phyloP scores from a whole-genome alignment of 2,113 vertebrate species.

The Oreochromis niloticus region DNA sequence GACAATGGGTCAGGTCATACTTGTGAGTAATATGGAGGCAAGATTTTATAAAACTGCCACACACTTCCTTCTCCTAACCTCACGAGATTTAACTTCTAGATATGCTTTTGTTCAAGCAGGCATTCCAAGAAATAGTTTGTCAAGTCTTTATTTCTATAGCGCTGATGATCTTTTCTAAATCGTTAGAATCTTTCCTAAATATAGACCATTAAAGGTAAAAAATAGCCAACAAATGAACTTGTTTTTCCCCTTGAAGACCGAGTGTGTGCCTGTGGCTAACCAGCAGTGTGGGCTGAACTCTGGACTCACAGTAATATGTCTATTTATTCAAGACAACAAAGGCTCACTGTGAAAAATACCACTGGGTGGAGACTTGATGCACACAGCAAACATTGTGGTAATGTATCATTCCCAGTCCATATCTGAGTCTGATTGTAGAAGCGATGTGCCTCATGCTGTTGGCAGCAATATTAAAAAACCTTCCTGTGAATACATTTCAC shows the following conservation, averaged over 20 bases:
- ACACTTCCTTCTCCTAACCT: neutral
- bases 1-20: neutral
- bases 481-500: neutral
- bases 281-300: slow-evolving; percentile 23
- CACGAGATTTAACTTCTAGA: neutral
- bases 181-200: neutral
- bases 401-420: neutral
- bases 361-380: neutral
- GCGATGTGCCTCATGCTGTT: neutral
- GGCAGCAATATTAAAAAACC: neutral
- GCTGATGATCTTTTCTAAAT: neutral
- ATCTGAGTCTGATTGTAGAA: neutral
- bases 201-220: neutral
- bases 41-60: neutral
- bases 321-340: slow-evolving; percentile 54
- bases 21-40: neutral
- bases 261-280: slow-evolving; percentile 13
- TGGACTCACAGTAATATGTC: slow-evolving; percentile 30
- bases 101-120: neutral
- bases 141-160: neutral
- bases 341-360: slow-evolving; percentile 31
- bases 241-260: slow-evolving; percentile 2
- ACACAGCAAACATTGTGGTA: slow-evolving; percentile 6
- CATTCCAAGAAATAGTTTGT: neutral
- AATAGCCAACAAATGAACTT: neutral